Conservation (phyloP, 1,140 invertebrate species). For the Temnothorax curvispinosus region DNA sequence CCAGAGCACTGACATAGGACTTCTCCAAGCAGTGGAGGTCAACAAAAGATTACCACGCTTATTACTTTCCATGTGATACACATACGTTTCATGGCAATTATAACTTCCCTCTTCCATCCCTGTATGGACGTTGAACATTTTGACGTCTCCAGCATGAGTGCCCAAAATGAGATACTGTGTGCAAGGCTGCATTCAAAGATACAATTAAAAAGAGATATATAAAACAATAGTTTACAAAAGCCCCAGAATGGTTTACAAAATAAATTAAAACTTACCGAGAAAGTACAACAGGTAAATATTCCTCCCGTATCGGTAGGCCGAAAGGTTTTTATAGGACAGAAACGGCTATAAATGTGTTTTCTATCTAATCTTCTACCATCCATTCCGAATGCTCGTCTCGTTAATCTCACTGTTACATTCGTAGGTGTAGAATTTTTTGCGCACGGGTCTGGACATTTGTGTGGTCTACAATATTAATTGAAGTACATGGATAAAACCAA, state of each 20-base stretch:
- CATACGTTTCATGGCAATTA: constrained; percentile 93
- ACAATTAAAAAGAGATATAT: constrained; percentile 10
- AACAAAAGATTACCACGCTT: constrained; percentile 92
- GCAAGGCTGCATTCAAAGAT: constrained; percentile 87
- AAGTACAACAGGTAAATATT: constrained; percentile 93
- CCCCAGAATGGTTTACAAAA: not conserved
- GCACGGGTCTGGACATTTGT: constrained; percentile 96
- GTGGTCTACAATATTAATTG: constrained; percentile 88
- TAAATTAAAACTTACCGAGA: constrained; percentile 87
- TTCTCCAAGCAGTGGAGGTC: constrained; percentile 94
- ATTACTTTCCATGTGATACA: constrained; percentile 91
- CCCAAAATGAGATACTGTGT: constrained; percentile 94
- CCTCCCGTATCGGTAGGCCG: constrained; percentile 91
- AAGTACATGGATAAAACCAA: constrained; percentile 32
- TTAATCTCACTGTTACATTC: constrained; percentile 90
- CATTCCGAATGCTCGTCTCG: constrained; percentile 87
- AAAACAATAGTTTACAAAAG: constrained; percentile 12
- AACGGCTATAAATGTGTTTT: constrained; percentile 94
- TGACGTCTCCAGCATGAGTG: constrained; percentile 94
- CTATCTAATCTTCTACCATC: constrained; percentile 89
- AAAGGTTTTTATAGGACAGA: constrained; percentile 94
- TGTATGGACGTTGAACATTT: constrained; percentile 93
- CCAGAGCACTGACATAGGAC: constrained; percentile 95
- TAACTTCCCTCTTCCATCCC: constrained; percentile 92
- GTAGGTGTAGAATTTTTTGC: constrained; percentile 89